Evolutionary conservation across 2,113 vertebrate species (phyloP), one percentile per base, ranked within the genome.

Genomic region (Machaerirhynchus nigripectus): DNA sequence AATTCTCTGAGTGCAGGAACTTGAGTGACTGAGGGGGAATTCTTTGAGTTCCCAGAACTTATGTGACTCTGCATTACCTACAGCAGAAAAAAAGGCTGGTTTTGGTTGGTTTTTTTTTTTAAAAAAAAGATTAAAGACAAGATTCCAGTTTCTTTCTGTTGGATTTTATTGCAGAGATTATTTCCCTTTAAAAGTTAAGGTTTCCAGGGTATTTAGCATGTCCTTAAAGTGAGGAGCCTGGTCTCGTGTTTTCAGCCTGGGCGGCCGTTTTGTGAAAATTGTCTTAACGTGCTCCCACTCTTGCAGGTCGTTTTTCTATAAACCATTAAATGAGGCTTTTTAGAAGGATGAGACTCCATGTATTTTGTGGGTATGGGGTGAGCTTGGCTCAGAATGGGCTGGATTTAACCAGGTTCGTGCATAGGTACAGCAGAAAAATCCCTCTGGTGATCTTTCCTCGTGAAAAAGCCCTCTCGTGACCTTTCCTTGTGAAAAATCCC

Each of bases 251-350:
- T 90, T 53, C 63, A 59, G 15, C 24, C 11, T 9, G 22, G 16
- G 18, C 27, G 55, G 15, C 6, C 35, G 7, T 28, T 70, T 35
- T n/a, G 15, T 76, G 42, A 61, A 26, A 33, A 4, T 57, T 56
- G 5, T 46, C 33, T 40, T 30, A 40, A 33, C 33, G 56, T 0
- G 0, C 17, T 60, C 24, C 19, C 24, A 21, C 0, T 18, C 35
- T 23, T 22, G 27, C 13, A 67, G 64, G 42, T 35, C 14, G 49
- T 77, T 46, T 46, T 15, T 59, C 27, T 37, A 5, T 15, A 42
- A 57, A 67, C 61, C 12, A 39, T 39, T 27, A 27, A 19, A 1
- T 13, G 27, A 52, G 57, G 15, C 5, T 44, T 39, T 68, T 39
- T 37, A 15, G 27, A 47, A 18, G 55, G 13, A 24, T 39, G 11